A percentile compares a stretch with the other conserved stretches of the same genome.
Evolutionary conservation across 2,113 vertebrate species (phyloP).

Genomic region (Erpornis zantholeuca): DNA sequence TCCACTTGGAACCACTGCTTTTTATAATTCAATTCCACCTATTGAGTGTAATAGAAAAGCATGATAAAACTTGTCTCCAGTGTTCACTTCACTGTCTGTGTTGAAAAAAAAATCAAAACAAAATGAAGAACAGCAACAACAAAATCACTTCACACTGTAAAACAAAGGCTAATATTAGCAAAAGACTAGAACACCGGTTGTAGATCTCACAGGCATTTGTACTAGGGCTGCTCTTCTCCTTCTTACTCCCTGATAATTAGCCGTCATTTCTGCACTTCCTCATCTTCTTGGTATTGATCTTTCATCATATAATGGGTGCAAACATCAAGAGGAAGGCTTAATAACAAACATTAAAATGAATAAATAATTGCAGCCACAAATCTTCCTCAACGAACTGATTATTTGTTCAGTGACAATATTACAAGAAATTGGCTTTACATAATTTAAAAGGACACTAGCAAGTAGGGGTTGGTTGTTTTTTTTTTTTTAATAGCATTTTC

Average conservation of each 20-base stretch:
- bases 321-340: conserved; percentile 69
- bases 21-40: neutral
- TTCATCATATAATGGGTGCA: conserved; percentile 69
- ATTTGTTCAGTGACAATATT: conserved; percentile 73
- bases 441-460: conserved; percentile 66
- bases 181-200: neutral
- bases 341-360: conserved; percentile 76
- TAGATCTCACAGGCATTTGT: neutral
- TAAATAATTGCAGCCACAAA: conserved; percentile 77
- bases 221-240: neutral
- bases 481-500: conserved; percentile 37
- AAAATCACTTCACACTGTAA: neutral
- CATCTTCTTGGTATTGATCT: conserved; percentile 73
- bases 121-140: accelerated
- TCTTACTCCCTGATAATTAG: conserved; percentile 55
- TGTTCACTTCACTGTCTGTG: neutral
- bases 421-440: conserved; percentile 69
- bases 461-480: neutral
- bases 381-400: conserved; percentile 69
- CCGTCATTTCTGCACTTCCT: conserved; percentile 59
- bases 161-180: neutral
- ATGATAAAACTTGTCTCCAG: neutral
- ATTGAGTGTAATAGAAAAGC: neutral
- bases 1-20: neutral
- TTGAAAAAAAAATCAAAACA: neutral